Evolutionary conservation across 2,797 vertebrate genomes (phyloP), one percentile per base, ranked within the genome.

Genomic region (Diplodus sargus): DNA sequence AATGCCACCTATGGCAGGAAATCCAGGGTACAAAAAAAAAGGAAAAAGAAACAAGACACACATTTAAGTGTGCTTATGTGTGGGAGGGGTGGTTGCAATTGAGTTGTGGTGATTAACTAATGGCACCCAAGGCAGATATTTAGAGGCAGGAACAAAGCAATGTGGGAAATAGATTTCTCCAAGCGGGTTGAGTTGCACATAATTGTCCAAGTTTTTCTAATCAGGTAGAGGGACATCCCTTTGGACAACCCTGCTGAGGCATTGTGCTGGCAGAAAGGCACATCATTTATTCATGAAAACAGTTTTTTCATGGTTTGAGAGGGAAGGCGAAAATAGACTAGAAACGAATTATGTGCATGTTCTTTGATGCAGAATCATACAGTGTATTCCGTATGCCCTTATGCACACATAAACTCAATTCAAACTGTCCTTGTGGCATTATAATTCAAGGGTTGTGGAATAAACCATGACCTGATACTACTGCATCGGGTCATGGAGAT

Each of bases 141-240:
- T 62, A 67, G 59, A 66, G 64, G 61, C 11, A 52, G 53, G n/a
- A 69, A 79, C 73, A 81, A 79, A 85, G 70, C 56, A 73, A 59
- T 70, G 63, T 53, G 71, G 79, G 77, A 75, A 76, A 75, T 28
- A 62, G 17, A 62, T 71, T 74, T 71, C 57, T 78, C 58, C 15
- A 43, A 30, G 42, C 69, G 70, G 66, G 58, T 18, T 61, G 66
- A 78, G 72, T 70, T 79, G 54, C 69, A 70, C 14, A 67, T 63
- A 25, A 74, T 74, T 80, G 85, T 83, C 80, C 70, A 83, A 77
- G 52, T 81, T 78, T 86, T 84, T 85, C 65, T 79, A 59, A 86
- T 85, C 83, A 83, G 62, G 57, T 71, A 61, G 76, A 74, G 49
- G 74, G 77, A 87, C 71, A 84, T 86, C 70, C 69, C 60, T 85